Base-by-base conservation (phyloP, 2,113 vertebrate species). In the Cebus imitator region DNA sequence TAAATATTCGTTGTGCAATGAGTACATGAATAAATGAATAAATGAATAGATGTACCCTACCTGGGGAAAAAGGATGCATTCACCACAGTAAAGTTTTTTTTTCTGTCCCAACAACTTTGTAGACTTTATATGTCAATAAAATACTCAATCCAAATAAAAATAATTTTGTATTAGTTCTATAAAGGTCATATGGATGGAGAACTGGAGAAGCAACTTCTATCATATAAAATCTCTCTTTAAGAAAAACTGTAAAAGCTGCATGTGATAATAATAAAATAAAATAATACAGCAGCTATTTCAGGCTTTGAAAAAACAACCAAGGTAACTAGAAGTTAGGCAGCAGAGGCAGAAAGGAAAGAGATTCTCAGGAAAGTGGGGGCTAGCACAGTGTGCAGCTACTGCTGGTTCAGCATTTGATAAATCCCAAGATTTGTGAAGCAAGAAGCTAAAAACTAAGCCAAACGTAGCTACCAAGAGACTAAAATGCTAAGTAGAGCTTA, bases 131-230 rank as follows among this genome's bases (percentile, higher is more conserved):
- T 73, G n/a, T 52, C 79, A 93, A 85, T 20, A 94, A 92, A 96
- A 92, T 85, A 80, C 82, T 73, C 78, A 81, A 35, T 61, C 94
- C 27, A 88, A 23, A 58, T 66, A 75, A 96, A 94, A 87, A 68
- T 32, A 92, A 70, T 82, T 80, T 27, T 48, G 52, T n/a, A 61
- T 52, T 64, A 16, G 35, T 72, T 48, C 66, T 86, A 68, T 23
- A 86, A 92, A 86, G 35, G 57, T 68, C 8, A 70, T 8, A 45
- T 68, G 50, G 64, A 57, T 21, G 0, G 20, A 76, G 27, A 58
- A 64, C 73, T 21, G 0, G 14, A 76, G 35, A 58, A 68, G n/a
- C 27, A 97, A 50, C 16, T 76, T 78, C 32, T 58, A 23, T 70
- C 13, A 75, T 32, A 57, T 76, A 87, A 97, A 94, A 66, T 14